Evolutionary conservation across 2,797 vertebrate species (phyloP), one percentile per base, ranked within the genome.

Genomic region (Thamnophis elegans): DNA sequence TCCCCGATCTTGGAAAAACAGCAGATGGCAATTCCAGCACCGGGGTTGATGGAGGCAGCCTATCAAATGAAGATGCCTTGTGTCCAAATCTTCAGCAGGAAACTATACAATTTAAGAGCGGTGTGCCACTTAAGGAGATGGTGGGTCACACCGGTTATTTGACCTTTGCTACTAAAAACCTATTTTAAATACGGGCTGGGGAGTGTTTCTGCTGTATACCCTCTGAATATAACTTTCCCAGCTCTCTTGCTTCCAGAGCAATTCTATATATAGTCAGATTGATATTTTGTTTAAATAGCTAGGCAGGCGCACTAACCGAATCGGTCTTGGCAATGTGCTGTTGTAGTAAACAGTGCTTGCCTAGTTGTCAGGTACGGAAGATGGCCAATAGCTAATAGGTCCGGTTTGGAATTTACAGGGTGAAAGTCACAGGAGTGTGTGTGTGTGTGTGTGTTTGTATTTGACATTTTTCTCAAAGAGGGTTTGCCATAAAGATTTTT

Each of bases 91-190:
- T 78, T 82, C 97, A 96, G 93, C 97, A 96, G 3, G 93, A 97
- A 20, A 90, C 98, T 0, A 28, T 97, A 93, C 95, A 96, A 95
- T 97, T 99, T 94, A 99, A 98, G 96, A 99, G 98, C 13, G 98
- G 98, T 1, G 98, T 98, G 0, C 97, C 98, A 0, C 98, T 98
- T 92, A 97, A 98, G 94, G 99, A 99, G 92, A 98, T 98, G 20
- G 98, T 99, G 0, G 99, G 99, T 56, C 99, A 99, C 98, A 99
- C 99, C 0, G 99, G 99, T 2, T 99, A 99, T 97, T 98, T 99
- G 93, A 99, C 99, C 91, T 99, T 99, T 18, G 99, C 99, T 91
- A 99, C 99, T 94, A 99, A 99, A 97, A 98, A 97, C 51, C 97
- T 98, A 12, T 97, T 97, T 93, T 99, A 98, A 94, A 47, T 85